phyloP scores from a whole-genome alignment of 1,140 invertebrate genomes.

The Zophobas morio region DNA sequence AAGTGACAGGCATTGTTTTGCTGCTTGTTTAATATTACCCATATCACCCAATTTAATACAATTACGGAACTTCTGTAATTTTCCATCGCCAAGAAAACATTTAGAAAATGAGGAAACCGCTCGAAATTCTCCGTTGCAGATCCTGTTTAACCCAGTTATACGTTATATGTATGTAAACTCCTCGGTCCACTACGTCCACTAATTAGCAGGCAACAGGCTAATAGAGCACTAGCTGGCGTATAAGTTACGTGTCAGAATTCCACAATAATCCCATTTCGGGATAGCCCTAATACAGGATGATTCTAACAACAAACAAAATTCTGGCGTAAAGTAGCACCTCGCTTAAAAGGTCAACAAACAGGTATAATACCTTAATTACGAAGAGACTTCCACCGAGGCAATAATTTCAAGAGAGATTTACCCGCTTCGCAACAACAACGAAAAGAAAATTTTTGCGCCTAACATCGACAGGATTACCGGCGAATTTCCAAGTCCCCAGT shows the following conservation, averaged over 20 bases:
- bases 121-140: too few relatives aligned
- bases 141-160: too few relatives aligned
- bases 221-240: too few relatives aligned
- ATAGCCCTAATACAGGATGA: constrained; percentile 10
- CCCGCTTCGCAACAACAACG: background rate
- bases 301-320: constrained; percentile 2
- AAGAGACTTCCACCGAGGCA: background rate
- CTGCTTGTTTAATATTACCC: too few relatives aligned
- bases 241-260: constrained; percentile 11
- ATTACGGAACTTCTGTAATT: too few relatives aligned
- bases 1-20: too few relatives aligned
- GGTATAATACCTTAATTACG: constrained; percentile 9
- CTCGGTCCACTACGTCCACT: too few relatives aligned
- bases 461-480: background rate
- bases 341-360: background rate
- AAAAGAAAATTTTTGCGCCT: background rate
- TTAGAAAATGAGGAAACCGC: too few relatives aligned
- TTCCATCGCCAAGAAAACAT: too few relatives aligned
- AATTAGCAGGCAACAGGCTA: too few relatives aligned
- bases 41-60: too few relatives aligned
- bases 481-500: constrained; percentile 1
- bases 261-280: constrained; percentile 5
- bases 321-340: background rate
- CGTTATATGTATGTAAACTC: too few relatives aligned
- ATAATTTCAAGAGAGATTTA: constrained; percentile 9